Evolutionary conservation across 1,140 invertebrate species (phyloP).

Genomic region (Heliconius hewitsoni): DNA sequence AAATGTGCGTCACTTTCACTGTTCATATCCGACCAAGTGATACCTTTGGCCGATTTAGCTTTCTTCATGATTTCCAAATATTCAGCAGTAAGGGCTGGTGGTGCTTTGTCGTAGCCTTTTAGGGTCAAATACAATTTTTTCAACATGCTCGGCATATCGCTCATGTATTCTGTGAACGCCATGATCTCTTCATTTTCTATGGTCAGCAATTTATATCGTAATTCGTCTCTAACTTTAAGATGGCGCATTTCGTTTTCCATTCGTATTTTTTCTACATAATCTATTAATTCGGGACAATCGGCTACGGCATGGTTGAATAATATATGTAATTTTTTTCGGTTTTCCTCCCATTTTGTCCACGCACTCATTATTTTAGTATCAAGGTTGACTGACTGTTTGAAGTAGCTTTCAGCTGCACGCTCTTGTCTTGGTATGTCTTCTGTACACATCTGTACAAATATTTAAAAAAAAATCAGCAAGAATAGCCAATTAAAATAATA

Average conservation of each 20-base stretch:
- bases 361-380: slow-evolving; percentile 56
- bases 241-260: slow-evolving; percentile 53
- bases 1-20: slow-evolving; percentile 58
- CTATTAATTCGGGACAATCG: slow-evolving; percentile 53
- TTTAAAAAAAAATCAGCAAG: neutral
- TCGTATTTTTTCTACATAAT: slow-evolving; percentile 59
- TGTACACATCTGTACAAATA: slow-evolving; percentile 54
- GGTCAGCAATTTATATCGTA: slow-evolving; percentile 54
- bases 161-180: slow-evolving; percentile 65
- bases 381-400: slow-evolving; percentile 57
- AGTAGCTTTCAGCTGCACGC: slow-evolving; percentile 60
- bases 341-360: slow-evolving; percentile 61
- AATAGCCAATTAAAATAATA: neutral
- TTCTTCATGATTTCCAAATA: slow-evolving; percentile 76
- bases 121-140: slow-evolving; percentile 73
- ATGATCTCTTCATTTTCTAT: slow-evolving; percentile 69
- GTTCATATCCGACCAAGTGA: slow-evolving; percentile 69
- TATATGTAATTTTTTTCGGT: slow-evolving; percentile 47
- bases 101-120: slow-evolving; percentile 72
- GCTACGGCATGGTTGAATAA: slow-evolving; percentile 51
- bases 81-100: slow-evolving; percentile 65
- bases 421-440: slow-evolving; percentile 73
- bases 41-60: slow-evolving; percentile 68
- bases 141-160: slow-evolving; percentile 69
- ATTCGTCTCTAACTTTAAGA: slow-evolving; percentile 50